These are phyloP conservation scores for Ophiothrix spiculata DNA, from an alignment of 35 echinoderm and acorn worm species.

Conservation along the genomic window DNA sequence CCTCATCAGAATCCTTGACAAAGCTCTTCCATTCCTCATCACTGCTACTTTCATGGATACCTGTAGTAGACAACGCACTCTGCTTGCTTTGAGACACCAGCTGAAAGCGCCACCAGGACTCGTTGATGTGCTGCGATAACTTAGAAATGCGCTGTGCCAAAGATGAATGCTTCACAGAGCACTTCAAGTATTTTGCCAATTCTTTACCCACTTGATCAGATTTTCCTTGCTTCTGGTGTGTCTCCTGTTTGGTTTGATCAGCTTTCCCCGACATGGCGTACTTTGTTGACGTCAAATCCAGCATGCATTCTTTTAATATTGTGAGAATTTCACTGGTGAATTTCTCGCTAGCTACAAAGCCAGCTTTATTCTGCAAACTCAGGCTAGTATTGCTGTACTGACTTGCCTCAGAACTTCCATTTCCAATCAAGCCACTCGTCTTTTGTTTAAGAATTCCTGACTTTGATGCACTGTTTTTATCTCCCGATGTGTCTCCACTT, in stretches of 20 bases:
- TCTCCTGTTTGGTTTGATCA: not conserved
- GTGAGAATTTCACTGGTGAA: conserved; percentile 54
- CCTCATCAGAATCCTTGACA: conserved; percentile 19
- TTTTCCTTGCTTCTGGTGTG: not conserved
- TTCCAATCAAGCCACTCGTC: not conserved
- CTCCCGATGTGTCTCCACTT: not conserved
- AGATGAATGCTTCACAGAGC: conserved; percentile 50
- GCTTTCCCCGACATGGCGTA: conserved; percentile 37
- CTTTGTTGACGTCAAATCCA: conserved; percentile 57
- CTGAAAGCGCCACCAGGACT: conserved; percentile 92
- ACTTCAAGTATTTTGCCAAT: conserved; percentile 52
- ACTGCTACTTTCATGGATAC: conserved; percentile 37
- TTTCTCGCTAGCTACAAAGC: conserved; percentile 53
- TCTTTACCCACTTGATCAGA: conserved; percentile 21
- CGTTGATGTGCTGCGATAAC: conserved; percentile 77
- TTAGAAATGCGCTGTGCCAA: conserved; percentile 73
- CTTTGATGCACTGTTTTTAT: not conserved
- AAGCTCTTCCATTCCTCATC: conserved; percentile 47
- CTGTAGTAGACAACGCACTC: not conserved
- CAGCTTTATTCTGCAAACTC: conserved; percentile 17
- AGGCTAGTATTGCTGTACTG: conserved; percentile 46
- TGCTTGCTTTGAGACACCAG: conserved; percentile 59
- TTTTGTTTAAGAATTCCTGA: not conserved
- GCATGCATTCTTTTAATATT: conserved; percentile 72
- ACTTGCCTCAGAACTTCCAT: conserved; percentile 53